Conservation (phyloP, 2,888 invertebrate genomes). For the Toxonevra muliebris region DNA sequence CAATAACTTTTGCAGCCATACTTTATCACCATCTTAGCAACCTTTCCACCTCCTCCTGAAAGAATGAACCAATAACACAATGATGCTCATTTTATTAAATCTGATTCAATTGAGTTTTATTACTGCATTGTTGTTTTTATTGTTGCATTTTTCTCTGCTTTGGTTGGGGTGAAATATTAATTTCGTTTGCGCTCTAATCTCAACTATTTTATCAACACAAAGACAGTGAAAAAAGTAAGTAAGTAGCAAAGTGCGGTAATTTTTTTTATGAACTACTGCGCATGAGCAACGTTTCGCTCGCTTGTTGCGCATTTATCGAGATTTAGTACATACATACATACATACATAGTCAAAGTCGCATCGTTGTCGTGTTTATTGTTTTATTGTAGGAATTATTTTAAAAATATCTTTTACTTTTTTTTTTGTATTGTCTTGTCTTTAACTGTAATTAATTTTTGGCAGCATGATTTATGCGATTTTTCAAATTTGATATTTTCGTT, state of each 20-base stretch:
- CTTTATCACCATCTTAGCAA: too few species aligned
- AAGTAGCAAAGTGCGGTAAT: not conserved
- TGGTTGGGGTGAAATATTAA: not conserved
- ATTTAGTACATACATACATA: not conserved
- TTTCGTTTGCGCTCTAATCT: not conserved
- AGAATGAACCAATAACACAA: too few species aligned
- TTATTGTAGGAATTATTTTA: not conserved
- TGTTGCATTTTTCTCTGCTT: too few species aligned
- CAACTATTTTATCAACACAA: not conserved
- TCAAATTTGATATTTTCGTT: conserved; percentile 21
- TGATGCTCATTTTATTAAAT: too few species aligned
- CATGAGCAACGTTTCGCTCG: not conserved
- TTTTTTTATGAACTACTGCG: too few species aligned
- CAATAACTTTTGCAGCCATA: too few species aligned
- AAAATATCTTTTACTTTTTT: conserved; percentile 1
- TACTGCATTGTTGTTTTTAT: too few species aligned
- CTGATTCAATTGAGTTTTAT: too few species aligned
- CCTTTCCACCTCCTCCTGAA: too few species aligned
- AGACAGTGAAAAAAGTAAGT: too few species aligned
- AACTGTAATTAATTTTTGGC: conserved; percentile 33
- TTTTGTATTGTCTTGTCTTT: not conserved
- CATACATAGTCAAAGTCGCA: too few species aligned
- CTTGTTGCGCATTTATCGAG: not conserved
- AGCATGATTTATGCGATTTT: conserved; percentile 31
- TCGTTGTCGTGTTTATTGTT: too few species aligned